A percentile compares a stretch with the other conserved stretches of the same genome.
Evolutionary conservation across 2,888 invertebrate genomes (phyloP).

Genomic region (Dione juno): DNA sequence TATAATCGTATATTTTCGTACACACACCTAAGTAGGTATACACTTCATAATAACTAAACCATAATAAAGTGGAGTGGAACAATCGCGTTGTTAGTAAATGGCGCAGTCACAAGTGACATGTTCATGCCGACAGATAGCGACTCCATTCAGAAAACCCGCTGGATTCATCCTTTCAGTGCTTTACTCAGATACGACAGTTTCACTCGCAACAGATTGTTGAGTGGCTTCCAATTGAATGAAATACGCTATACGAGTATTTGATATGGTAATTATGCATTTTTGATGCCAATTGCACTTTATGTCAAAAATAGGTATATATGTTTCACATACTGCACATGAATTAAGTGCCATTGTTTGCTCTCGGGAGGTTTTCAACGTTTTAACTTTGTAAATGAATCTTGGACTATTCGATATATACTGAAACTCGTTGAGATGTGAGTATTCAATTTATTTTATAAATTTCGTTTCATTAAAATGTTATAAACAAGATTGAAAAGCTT

Average conservation of each 20-base stretch:
- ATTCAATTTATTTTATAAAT: slow-evolving; percentile 10
- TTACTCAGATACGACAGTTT: slow-evolving; percentile 61
- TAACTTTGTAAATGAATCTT: slow-evolving; percentile 3
- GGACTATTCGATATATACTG: neutral
- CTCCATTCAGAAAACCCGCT: slow-evolving; percentile 62
- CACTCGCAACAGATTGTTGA: slow-evolving; percentile 52
- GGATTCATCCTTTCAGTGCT: slow-evolving; percentile 60
- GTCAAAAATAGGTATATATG: slow-evolving; percentile 25
- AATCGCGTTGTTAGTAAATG: slow-evolving; percentile 41
- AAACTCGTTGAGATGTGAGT: slow-evolving; percentile 9
- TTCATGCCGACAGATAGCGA: slow-evolving; percentile 48
- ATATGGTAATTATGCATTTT: slow-evolving; percentile 32
- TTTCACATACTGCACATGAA: neutral
- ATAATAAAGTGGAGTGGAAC: slow-evolving; percentile 38
- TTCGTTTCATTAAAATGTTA: slow-evolving; percentile 6
- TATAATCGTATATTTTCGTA: too few species aligned
- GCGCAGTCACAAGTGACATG: slow-evolving; percentile 49
- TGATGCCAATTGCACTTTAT: slow-evolving; percentile 26
- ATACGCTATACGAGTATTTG: slow-evolving; percentile 32
- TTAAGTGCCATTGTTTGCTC: slow-evolving; percentile 14
- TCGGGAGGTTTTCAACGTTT: slow-evolving; percentile 12
- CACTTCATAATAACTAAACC: slow-evolving; percentile 24
- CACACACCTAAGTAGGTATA: too few species aligned
- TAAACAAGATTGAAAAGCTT: slow-evolving; percentile 5
- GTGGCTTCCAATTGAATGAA: slow-evolving; percentile 50